phyloP scores from a whole-genome alignment of 2,888 invertebrate genomes.

The Antheraea assamensis region DNA sequence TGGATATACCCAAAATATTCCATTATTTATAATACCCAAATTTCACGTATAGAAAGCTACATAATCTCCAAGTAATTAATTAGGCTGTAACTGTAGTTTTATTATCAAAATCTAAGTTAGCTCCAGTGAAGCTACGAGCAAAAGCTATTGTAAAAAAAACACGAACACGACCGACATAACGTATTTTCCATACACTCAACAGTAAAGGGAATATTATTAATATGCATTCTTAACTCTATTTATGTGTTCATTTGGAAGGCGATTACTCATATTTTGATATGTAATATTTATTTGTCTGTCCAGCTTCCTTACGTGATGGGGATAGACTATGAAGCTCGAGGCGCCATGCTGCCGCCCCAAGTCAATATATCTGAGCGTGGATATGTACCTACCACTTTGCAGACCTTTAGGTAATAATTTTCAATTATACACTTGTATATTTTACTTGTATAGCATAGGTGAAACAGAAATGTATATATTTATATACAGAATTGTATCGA shows the following conservation, averaged over 20 bases:
- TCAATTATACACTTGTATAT: background rate
- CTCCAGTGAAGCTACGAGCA: too few relatives aligned
- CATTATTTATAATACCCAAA: too few relatives aligned
- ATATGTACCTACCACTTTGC: slow-evolving; percentile 88
- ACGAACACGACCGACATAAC: background rate
- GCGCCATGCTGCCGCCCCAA: slow-evolving; percentile 89
- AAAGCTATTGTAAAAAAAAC: too few relatives aligned
- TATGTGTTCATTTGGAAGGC: background rate
- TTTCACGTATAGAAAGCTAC: too few relatives aligned
- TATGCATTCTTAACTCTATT: background rate
- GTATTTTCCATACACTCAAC: background rate
- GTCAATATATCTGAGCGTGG: slow-evolving; percentile 92
- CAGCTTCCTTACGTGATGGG: slow-evolving; percentile 90
- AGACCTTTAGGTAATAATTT: slow-evolving; percentile 85
- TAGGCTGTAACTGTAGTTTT: too few relatives aligned
- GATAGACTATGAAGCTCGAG: slow-evolving; percentile 89
- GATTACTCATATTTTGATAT: slow-evolving; percentile 6
- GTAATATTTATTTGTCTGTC: slow-evolving; percentile 34
- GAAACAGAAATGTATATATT: too few relatives aligned
- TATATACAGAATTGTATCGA: too few relatives aligned
- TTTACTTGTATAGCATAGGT: background rate
- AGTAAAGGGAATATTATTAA: slow-evolving; percentile 1
- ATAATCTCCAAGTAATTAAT: too few relatives aligned
- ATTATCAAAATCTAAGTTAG: too few relatives aligned
- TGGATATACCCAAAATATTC: too few relatives aligned